Evolutionary conservation across 2,888 invertebrate genomes (phyloP).

Genomic region (Orchestes rusci): DNA sequence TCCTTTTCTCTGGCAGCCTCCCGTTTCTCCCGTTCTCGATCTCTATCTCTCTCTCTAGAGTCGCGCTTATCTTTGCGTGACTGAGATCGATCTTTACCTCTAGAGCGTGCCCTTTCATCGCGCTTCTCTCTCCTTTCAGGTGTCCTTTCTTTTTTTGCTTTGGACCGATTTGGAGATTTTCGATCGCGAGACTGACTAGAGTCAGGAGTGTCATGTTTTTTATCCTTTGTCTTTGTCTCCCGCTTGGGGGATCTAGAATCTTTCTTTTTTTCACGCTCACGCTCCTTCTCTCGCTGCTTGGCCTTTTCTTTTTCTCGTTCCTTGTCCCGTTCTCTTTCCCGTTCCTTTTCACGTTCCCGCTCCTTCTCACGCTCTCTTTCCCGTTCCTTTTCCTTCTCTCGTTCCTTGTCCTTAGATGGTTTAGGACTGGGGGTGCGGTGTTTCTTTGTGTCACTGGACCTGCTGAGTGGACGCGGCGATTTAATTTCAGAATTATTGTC

Average conservation of each 20-base stretch:
- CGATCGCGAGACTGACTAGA: constrained; percentile 40
- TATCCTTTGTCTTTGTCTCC: constrained; percentile 35
- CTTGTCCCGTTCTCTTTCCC: constrained; percentile 37
- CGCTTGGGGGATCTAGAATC: constrained; percentile 43
- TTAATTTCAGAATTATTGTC: constrained; percentile 32
- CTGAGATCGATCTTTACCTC: constrained; percentile 36
- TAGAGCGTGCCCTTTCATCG: constrained; percentile 47
- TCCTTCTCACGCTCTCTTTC: constrained; percentile 42
- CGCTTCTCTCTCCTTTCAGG: constrained; percentile 43
- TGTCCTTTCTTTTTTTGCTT: constrained; percentile 38
- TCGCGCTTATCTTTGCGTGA: constrained; percentile 43
- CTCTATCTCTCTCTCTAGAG: constrained; percentile 55
- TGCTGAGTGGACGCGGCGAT: constrained; percentile 38
- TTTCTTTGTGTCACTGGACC: constrained; percentile 37
- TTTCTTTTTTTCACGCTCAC: constrained; percentile 44
- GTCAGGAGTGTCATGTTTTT: constrained; percentile 43
- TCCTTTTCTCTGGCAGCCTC: constrained; percentile 56
- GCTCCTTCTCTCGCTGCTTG: constrained; percentile 30
- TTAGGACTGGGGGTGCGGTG: constrained; percentile 43
- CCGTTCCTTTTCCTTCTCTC: constrained; percentile 40
- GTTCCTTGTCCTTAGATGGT: constrained; percentile 41
- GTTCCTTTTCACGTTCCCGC: constrained; percentile 38
- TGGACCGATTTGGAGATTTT: constrained; percentile 37
- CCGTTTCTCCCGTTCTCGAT: constrained; percentile 43
- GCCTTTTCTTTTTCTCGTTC: constrained; percentile 38